Conservation (phyloP, 2,113 vertebrate genomes). For the Daboia siamensis region DNA sequence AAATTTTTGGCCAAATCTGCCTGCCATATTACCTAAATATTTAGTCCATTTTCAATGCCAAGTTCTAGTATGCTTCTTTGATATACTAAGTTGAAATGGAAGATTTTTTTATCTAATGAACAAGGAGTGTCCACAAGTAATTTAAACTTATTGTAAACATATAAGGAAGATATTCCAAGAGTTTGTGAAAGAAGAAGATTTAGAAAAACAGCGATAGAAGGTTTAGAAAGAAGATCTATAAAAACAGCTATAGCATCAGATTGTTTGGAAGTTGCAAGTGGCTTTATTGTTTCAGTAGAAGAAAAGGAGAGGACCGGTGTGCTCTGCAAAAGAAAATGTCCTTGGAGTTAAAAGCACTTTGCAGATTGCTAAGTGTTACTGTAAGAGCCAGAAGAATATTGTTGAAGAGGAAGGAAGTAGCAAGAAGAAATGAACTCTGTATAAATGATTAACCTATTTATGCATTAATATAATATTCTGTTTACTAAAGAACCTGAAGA, state of each 20-base stretch:
- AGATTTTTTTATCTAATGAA: not conserved
- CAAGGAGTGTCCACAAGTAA: not conserved
- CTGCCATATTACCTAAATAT: not conserved
- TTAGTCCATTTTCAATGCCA: not conserved
- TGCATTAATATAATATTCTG: not conserved
- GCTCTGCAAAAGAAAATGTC: not conserved
- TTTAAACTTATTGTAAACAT: not conserved
- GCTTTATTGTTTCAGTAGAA: not conserved
- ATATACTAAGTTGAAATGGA: not conserved
- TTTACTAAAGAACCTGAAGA: not conserved
- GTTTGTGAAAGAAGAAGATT: not conserved
- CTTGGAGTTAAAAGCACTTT: constrained; percentile 22
- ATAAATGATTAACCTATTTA: constrained; percentile 16
- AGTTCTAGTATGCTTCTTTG: not conserved
- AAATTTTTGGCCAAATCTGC: not conserved
- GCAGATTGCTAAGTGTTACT: constrained; percentile 4
- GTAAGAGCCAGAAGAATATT: constrained; percentile 13
- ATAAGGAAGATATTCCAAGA: not conserved
- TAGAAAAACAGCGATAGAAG: not conserved
- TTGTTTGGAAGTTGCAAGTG: not conserved
- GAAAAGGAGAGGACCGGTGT: not conserved
- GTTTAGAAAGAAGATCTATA: not conserved
- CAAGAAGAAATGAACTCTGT: constrained; percentile 30
- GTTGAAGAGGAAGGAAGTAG: constrained; percentile 35
- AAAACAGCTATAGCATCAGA: not conserved